Base-by-base conservation (phyloP, 64 coral and sea anemone species). In the Pachyseris speciosa region DNA sequence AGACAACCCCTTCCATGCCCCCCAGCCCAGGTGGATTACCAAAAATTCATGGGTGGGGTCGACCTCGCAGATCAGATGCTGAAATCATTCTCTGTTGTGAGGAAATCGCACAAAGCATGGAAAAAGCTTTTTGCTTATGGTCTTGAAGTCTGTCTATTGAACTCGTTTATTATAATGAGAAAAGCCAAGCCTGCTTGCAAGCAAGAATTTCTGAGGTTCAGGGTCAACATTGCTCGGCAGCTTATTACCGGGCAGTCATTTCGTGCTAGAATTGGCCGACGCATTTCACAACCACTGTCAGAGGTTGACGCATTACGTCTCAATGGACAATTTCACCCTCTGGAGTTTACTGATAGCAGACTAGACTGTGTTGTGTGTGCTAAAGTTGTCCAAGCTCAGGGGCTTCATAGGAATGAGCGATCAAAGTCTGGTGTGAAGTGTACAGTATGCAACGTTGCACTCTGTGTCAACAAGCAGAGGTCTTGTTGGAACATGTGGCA, bases 311-410 rank as follows among this genome's bases (percentile, higher is more conserved):
- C 74, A 7, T 78, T 65, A 60, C 68, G 88, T 70, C 64, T 91
- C 12, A 78, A 91, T 91, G 77, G 76, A 32, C 16, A 63, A 66
- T 73, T 52, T 26, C 88, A 91, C 52, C 59, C 30, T 7, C 48
- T 83, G 67, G 60, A 17, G 52, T 63, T 91, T 2, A 83, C 64
- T 83, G 49, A 83, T 73, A 67, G 57, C 68, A 91, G 76, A 49
- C 68, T 42, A 70, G 88, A 91, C 80, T 91, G 88, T 91, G 75
- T 83, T 83, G 76, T 91, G 67, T 91, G 77, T 72, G 58, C 88
- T 11, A 83, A 91, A 63, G 58, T 63, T 63, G 58, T 63, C 58
- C 58, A n/a, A 63, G 58, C 58, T 63, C 58, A 63, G 58, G 58
- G 58, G 58, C 58, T 63, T 63, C 58, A 63, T 63, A 63, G 58